Evolutionary conservation across 2,113 vertebrate genomes (phyloP).

Genomic region (Micromys minutus): DNA sequence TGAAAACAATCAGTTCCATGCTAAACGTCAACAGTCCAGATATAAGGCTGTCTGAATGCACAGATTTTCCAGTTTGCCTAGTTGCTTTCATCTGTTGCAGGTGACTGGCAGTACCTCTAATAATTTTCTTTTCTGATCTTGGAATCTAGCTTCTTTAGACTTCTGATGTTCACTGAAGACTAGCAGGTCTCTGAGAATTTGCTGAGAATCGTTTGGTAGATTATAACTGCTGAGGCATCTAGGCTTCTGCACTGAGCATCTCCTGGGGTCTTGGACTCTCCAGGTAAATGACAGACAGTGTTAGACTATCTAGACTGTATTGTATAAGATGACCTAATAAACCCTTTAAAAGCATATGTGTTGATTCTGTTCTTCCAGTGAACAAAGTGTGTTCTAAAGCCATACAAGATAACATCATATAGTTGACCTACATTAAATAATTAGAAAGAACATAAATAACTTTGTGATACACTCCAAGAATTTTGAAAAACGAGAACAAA

Average conservation of each 20-base stretch:
- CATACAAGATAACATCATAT: background rate
- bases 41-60: background rate
- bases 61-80: background rate
- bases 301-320: background rate
- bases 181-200: background rate
- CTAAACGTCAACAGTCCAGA: too few species aligned
- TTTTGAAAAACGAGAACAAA: background rate
- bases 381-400: background rate
- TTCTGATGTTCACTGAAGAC: background rate
- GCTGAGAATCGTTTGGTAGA: too few species aligned
- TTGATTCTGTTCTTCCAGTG: background rate
- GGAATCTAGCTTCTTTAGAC: background rate
- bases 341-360: background rate
- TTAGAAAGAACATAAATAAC: background rate
- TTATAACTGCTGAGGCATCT: background rate
- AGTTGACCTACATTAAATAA: background rate
- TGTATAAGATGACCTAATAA: background rate
- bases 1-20: too few species aligned
- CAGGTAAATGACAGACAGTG: background rate
- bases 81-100: background rate
- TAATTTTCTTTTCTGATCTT: background rate
- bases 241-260: background rate
- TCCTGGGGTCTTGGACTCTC: background rate
- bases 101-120: background rate
- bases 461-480: background rate